phyloP scores from a whole-genome alignment of 2,797 vertebrate species.

The Odontamblyopus rebecca region DNA sequence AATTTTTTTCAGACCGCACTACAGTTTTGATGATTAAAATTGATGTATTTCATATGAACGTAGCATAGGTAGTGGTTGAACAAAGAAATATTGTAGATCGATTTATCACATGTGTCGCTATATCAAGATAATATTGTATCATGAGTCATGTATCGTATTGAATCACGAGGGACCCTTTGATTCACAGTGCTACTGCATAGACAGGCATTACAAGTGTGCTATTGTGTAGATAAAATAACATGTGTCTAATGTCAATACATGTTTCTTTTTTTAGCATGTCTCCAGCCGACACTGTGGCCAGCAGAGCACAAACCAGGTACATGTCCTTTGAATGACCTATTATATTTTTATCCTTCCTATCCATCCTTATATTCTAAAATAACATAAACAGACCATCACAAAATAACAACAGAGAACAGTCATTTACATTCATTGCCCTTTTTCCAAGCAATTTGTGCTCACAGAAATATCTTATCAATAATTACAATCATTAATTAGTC shows the following conservation, averaged over 20 bases:
- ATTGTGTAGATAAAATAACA: not conserved
- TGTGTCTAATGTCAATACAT: slow-evolving; percentile 47
- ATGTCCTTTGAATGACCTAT: slow-evolving; percentile 24
- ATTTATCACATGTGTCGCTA: too few relatives aligned
- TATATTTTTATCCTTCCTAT: not conserved
- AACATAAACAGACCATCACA: not conserved
- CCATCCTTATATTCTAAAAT: not conserved
- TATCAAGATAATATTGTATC: too few relatives aligned
- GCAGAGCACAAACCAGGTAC: slow-evolving; percentile 97
- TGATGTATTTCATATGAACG: too few relatives aligned
- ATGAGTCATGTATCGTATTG: too few relatives aligned
- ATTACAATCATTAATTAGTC: not conserved
- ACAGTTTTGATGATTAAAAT: too few relatives aligned
- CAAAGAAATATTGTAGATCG: too few relatives aligned
- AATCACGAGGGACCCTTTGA: too few relatives aligned
- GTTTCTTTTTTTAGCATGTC: slow-evolving; percentile 84
- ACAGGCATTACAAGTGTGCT: not conserved
- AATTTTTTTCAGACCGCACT: too few relatives aligned
- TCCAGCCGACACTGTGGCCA: slow-evolving; percentile 98
- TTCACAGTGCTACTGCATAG: not conserved
- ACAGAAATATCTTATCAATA: not conserved
- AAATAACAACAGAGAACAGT: not conserved
- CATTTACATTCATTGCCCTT: not conserved
- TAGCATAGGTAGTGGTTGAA: too few relatives aligned
- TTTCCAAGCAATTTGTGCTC: not conserved